Percentiles rank a stretch among this genome's conserved stretches.
phyloP scores from a whole-genome alignment of 2,113 vertebrate genomes.

The Megaceryle maxima region DNA sequence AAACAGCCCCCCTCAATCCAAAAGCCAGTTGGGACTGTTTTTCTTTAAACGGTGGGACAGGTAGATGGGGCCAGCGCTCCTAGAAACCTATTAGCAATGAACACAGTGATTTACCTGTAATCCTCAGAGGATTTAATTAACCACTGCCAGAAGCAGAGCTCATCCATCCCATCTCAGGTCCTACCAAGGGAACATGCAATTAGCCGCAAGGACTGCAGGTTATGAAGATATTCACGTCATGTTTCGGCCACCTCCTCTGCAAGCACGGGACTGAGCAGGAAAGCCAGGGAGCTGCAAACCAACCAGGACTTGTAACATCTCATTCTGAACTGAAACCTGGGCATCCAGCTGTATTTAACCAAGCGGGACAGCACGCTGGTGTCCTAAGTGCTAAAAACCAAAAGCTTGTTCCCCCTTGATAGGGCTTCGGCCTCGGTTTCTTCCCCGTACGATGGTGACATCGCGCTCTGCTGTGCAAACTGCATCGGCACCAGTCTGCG shows the following conservation, averaged over 20 bases:
- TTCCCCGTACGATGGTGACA: fast-evolving
- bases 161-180: not conserved
- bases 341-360: not conserved
- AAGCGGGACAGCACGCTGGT: not conserved
- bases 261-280: fast-evolving
- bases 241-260: not conserved
- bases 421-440: not conserved
- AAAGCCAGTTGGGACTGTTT: not conserved
- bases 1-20: not conserved
- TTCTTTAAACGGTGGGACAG: not conserved
- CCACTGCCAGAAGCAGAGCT: not conserved
- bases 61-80: not conserved
- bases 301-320: fast-evolving
- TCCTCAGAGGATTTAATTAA: not conserved
- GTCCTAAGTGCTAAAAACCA: not conserved
- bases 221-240: fast-evolving
- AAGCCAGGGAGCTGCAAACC: not conserved
- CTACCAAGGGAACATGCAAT: not conserved
- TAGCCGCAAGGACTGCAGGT: fast-evolving
- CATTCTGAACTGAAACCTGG: not conserved
- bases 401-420: not conserved
- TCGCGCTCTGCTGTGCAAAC: not conserved
- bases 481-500: no score
- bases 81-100: not conserved
- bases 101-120: not conserved